These are phyloP conservation scores for Drosophila fulvimacula DNA, from an alignment of 2,888 invertebrate genomes.

Conservation along the genomic window DNA sequence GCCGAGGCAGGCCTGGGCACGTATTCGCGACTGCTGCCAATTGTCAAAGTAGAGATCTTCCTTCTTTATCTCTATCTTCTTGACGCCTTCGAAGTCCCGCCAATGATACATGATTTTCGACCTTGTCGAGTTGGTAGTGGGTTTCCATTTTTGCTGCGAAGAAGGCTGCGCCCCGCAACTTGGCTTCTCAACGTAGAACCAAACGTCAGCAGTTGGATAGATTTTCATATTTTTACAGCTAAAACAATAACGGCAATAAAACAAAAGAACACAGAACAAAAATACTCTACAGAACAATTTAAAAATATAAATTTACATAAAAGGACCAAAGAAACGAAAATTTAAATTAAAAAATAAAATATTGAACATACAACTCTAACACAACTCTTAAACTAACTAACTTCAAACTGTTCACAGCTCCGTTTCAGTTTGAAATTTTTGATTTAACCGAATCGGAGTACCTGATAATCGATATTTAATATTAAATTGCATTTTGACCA, in stretches of 20 bases:
- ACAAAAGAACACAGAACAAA: neutral
- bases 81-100: conserved; percentile 68
- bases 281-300: neutral
- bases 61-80: conserved; percentile 39
- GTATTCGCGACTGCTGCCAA: conserved; percentile 64
- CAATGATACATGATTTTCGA: conserved; percentile 69
- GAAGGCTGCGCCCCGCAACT: conserved; percentile 58
- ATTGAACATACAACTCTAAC: neutral
- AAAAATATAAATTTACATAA: neutral
- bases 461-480: neutral
- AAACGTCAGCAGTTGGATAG: conserved; percentile 62
- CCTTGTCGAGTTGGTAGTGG: conserved; percentile 29
- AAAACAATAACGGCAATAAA: neutral
- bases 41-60: conserved; percentile 66
- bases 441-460: neutral
- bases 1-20: conserved; percentile 73
- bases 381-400: neutral
- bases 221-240: conserved; percentile 57
- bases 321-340: neutral
- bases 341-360: neutral
- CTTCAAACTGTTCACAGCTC: neutral
- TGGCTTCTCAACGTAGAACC: conserved; percentile 65
- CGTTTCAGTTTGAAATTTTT: neutral
- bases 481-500: too few species aligned
- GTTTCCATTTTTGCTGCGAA: conserved; percentile 65